These are phyloP conservation scores for Spinus olivaceus DNA, from an alignment of 2,797 vertebrate genomes.

Conservation along the genomic window DNA sequence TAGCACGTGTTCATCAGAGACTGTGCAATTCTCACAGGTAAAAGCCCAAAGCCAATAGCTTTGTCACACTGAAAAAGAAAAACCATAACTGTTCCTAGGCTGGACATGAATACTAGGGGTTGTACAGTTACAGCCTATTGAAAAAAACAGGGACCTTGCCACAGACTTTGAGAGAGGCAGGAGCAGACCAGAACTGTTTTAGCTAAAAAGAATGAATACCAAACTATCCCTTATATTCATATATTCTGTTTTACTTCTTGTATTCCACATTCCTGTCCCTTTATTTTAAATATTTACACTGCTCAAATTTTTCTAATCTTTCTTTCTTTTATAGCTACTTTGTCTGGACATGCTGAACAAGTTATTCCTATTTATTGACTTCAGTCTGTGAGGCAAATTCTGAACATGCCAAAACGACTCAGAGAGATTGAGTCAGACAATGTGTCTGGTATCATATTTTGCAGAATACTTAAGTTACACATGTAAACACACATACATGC, in stretches of 20 bases:
- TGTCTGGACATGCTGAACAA: slow-evolving; percentile 67
- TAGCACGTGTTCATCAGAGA: not conserved
- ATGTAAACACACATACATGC: not conserved
- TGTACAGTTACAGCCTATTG: rapidly evolving
- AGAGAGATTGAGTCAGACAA: slow-evolving; percentile 38
- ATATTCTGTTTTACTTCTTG: not conserved
- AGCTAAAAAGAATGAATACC: not conserved
- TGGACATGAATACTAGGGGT: not conserved
- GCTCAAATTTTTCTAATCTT: not conserved
- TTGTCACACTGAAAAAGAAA: not conserved
- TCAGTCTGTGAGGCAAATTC: slow-evolving; percentile 58
- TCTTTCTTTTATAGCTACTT: slow-evolving; percentile 36
- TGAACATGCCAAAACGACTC: slow-evolving; percentile 50
- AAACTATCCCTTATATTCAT: not conserved
- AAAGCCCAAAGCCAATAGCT: not conserved
- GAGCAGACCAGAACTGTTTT: not conserved
- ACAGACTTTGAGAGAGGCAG: not conserved
- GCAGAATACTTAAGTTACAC: slow-evolving; percentile 48
- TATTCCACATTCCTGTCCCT: slow-evolving; percentile 18
- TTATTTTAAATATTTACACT: slow-evolving; percentile 34
- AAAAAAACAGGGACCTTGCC: not conserved
- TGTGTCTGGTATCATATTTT: not conserved
- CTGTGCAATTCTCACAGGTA: not conserved
- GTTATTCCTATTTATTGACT: slow-evolving; percentile 67
- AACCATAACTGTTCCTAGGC: not conserved